phyloP scores from a whole-genome alignment of 1,140 invertebrate species.

The Akabosia matsudoensis region DNA sequence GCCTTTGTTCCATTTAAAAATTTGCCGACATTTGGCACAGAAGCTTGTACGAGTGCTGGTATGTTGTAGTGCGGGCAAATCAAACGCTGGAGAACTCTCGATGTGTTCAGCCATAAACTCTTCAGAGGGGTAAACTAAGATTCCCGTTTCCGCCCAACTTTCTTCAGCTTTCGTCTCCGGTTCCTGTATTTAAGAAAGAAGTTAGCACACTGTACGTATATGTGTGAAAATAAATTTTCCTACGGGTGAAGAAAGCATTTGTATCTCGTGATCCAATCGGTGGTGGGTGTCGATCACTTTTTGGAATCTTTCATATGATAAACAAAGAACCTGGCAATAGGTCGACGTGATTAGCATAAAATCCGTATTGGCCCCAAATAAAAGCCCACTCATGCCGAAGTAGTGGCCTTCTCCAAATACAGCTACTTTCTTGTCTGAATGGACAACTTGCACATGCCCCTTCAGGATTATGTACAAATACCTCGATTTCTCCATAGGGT shows the following conservation, averaged over 20 bases:
- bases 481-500: conserved; percentile 32
- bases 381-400: conserved; percentile 39
- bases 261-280: not conserved
- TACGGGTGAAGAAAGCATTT: not conserved
- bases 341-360: conserved; percentile 30
- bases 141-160: too few species aligned
- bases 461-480: conserved; percentile 41
- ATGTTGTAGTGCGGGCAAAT: not conserved
- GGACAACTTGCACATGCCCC: conserved; percentile 25
- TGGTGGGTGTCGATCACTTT: not conserved
- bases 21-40: too few species aligned
- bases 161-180: too few species aligned
- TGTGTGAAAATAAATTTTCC: too few species aligned
- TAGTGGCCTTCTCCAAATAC: conserved; percentile 33
- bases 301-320: conserved; percentile 33
- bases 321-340: conserved; percentile 40
- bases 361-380: conserved; percentile 30
- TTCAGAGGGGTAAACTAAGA: not conserved
- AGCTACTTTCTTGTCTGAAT: not conserved
- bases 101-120: not conserved
- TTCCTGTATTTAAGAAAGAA: too few species aligned
- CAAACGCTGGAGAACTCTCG: not conserved
- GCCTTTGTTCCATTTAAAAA: too few species aligned
- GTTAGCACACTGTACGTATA: too few species aligned
- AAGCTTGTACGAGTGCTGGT: too few species aligned